Conservation (phyloP, 2,797 vertebrate genomes). For the Orestias chungarensis region DNA sequence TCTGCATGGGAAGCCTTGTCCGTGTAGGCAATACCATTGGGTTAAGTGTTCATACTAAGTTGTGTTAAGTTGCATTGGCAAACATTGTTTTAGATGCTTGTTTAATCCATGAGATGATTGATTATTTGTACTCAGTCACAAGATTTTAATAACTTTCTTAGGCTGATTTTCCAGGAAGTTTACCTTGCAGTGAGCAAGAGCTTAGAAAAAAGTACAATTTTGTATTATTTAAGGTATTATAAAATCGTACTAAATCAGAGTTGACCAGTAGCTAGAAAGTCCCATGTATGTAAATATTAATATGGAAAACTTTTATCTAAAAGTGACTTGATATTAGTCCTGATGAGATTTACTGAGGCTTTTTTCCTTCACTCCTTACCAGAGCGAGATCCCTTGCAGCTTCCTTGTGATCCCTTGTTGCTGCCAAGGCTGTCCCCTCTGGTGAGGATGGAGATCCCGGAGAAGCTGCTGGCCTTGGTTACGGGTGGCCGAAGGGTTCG, state of each 20-base stretch:
- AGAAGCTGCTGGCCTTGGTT: constrained; percentile 99
- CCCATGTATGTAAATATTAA: background rate
- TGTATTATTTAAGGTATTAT: background rate
- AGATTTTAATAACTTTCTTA: background rate
- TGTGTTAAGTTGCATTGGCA: background rate
- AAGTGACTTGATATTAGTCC: background rate
- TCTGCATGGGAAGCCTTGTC: background rate
- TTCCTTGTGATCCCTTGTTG: constrained; percentile 88
- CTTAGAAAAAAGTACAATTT: background rate
- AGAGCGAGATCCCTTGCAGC: constrained; percentile 83
- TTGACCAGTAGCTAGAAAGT: background rate
- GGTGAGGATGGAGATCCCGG: constrained; percentile 97
- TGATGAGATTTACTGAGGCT: background rate
- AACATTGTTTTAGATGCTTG: background rate
- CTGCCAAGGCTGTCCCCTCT: constrained; percentile 94
- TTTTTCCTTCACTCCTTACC: constrained; percentile 60
- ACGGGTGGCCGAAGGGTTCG: constrained; percentile 92
- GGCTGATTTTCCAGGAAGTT: background rate
- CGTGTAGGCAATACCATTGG: background rate
- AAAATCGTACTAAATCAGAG: background rate
- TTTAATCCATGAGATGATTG: background rate
- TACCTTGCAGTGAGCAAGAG: background rate
- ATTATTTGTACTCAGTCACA: background rate
- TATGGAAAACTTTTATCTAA: background rate
- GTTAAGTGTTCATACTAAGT: background rate